These are phyloP conservation scores for Slavum lentiscoides DNA, from an alignment of 2,888 invertebrate species.

Conservation along the genomic window DNA sequence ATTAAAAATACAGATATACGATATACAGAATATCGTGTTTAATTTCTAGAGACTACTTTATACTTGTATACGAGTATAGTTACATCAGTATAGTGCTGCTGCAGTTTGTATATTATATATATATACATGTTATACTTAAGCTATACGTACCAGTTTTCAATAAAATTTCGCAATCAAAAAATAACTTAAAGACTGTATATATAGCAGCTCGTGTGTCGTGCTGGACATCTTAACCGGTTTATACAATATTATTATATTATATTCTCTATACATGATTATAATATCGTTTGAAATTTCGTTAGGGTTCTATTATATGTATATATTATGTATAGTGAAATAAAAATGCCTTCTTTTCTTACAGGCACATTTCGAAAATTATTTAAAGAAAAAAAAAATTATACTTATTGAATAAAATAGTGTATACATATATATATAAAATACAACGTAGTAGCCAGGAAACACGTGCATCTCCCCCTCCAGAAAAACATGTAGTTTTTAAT, in stretches of 20 bases:
- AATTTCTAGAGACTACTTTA: no score
- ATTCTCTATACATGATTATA: background rate
- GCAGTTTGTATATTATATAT: no score
- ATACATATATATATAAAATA: no score
- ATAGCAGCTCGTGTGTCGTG: background rate
- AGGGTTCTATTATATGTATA: background rate
- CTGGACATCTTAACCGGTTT: background rate
- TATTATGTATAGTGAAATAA: background rate
- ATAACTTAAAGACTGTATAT: background rate
- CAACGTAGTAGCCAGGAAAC: background rate
- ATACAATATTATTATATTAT: background rate
- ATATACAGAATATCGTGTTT: background rate
- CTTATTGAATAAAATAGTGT: background rate
- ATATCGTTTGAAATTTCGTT: background rate
- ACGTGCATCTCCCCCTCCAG: background rate
- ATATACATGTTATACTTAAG: no score
- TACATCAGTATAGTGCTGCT: no score
- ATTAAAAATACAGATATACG: no score
- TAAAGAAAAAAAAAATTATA: background rate
- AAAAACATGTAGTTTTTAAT: background rate
- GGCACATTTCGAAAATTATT: background rate
- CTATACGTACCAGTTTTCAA: background rate
- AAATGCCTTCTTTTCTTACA: background rate
- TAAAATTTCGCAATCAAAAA: slow-evolving; percentile 13
- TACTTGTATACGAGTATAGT: no score